phyloP scores from a whole-genome alignment of 1,140 invertebrate genomes.

The Drosophila malerkotliana region DNA sequence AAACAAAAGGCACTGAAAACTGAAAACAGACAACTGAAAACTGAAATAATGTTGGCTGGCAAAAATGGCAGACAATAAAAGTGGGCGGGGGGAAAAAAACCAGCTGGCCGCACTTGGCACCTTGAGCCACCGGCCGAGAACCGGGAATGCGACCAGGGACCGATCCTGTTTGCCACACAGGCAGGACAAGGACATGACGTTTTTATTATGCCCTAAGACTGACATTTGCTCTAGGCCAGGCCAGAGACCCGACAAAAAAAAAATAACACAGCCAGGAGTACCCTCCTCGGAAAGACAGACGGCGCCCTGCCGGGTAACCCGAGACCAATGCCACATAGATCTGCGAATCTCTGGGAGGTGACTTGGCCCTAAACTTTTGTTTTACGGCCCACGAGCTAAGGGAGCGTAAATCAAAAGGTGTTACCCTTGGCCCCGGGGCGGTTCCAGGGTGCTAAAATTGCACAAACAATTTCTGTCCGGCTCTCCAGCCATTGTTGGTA shows the following conservation, averaged over 20 bases:
- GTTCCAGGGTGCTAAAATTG: conserved; percentile 44
- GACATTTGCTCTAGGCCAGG: conserved; percentile 42
- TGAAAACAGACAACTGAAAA: conserved; percentile 16
- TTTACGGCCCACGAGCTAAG: conserved; percentile 61
- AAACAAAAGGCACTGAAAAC: conserved; percentile 57
- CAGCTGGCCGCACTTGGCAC: conserved; percentile 74
- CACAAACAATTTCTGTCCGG: conserved; percentile 27
- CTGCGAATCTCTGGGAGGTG: conserved; percentile 26
- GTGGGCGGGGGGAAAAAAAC: conserved; percentile 18
- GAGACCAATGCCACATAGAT: conserved; percentile 51
- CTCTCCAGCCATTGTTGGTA: conserved; percentile 46
- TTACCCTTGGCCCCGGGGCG: conserved; percentile 53
- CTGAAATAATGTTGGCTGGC: conserved; percentile 61
- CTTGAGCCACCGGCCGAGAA: conserved; percentile 41
- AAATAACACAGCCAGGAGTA: conserved; percentile 8
- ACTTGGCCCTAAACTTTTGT: conserved; percentile 60
- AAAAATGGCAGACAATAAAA: conserved; percentile 76
- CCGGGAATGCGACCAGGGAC: conserved; percentile 8
- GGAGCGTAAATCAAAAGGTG: conserved; percentile 77
- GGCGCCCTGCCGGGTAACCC: conserved; percentile 71
- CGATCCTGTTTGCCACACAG: conserved; percentile 64
- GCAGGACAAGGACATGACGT: conserved; percentile 74
- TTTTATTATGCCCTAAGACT: conserved; percentile 68
- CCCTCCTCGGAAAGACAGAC: conserved; percentile 22
- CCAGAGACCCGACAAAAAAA: neutral